Conservation (phyloP, 2,113 vertebrate genomes). For the Platichthys flesus region DNA sequence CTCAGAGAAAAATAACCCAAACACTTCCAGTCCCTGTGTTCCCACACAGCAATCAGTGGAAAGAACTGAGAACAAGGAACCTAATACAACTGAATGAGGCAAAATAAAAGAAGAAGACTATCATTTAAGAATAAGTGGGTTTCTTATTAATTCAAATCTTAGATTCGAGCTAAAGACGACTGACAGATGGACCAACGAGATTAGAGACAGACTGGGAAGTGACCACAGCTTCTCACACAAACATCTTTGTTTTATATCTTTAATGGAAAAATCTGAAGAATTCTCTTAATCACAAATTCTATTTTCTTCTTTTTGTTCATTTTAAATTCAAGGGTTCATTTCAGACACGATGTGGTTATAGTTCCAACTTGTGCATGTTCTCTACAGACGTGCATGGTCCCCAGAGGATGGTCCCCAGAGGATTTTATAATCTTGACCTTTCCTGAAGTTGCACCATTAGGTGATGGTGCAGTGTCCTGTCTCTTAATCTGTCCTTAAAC, state of each 20-base stretch:
- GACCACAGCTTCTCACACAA: conserved; percentile 1
- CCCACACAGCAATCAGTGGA: conserved; percentile 1
- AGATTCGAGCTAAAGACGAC: conserved; percentile 9
- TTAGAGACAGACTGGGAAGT: conserved; percentile 30
- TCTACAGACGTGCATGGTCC: too few relatives aligned
- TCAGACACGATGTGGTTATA: too few relatives aligned
- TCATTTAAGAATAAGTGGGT: too few relatives aligned
- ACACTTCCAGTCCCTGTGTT: conserved; percentile 4
- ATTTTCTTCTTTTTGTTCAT: not conserved
- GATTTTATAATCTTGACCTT: too few relatives aligned
- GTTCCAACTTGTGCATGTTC: too few relatives aligned
- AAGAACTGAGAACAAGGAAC: not conserved
- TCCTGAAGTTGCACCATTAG: too few relatives aligned
- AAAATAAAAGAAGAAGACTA: not conserved
- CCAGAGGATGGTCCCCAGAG: too few relatives aligned
- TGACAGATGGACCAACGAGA: conserved; percentile 24
- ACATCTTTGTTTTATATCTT: not conserved
- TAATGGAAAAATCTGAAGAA: not conserved
- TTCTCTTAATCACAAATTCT: not conserved
- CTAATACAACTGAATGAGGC: not conserved
- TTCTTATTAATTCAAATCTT: too few relatives aligned
- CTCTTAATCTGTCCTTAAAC: too few relatives aligned
- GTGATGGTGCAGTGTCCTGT: too few relatives aligned
- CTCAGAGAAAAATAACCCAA: conserved; percentile 1
- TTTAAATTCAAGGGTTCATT: too few relatives aligned